Percentiles rank a stretch among this genome's conserved stretches.
phyloP scores from a whole-genome alignment of 2,888 invertebrate genomes.

The Polydrusus tereticollis region DNA sequence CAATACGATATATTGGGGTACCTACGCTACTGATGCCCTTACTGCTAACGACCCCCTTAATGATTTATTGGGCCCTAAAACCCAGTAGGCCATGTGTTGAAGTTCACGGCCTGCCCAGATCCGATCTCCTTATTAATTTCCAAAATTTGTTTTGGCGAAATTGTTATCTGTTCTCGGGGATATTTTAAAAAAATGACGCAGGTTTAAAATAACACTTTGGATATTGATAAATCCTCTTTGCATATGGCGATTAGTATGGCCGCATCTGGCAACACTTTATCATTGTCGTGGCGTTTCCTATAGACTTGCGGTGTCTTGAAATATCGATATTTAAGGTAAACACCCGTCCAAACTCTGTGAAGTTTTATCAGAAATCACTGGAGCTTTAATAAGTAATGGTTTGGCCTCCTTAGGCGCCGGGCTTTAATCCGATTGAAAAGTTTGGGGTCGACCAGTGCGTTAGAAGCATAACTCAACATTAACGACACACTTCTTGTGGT shows the following conservation, averaged over 20 bases:
- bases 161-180: constrained; percentile 22
- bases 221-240: constrained; percentile 41
- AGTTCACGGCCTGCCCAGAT: constrained; percentile 49
- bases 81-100: constrained; percentile 57
- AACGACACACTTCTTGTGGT: too few relatives aligned
- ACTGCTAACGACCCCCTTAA: constrained; percentile 5
- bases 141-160: constrained; percentile 28
- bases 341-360: too few relatives aligned
- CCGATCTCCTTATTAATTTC: constrained; percentile 16
- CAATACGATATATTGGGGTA: background rate
- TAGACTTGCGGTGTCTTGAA: too few relatives aligned
- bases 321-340: too few relatives aligned
- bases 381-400: too few relatives aligned
- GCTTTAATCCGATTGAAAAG: too few relatives aligned
- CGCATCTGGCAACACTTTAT: constrained; percentile 31
- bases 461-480: too few relatives aligned
- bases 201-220: constrained; percentile 23
- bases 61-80: constrained; percentile 40
- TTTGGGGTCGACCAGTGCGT: too few relatives aligned
- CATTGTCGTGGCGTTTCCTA: constrained; percentile 22
- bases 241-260: constrained; percentile 32
- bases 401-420: too few relatives aligned
- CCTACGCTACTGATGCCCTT: constrained; percentile 3
- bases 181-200: constrained; percentile 22
- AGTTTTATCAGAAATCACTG: too few relatives aligned